These are phyloP conservation scores for Eulemur rubriventer DNA, from an alignment of 2,797 vertebrate species.

Conservation along the genomic window DNA sequence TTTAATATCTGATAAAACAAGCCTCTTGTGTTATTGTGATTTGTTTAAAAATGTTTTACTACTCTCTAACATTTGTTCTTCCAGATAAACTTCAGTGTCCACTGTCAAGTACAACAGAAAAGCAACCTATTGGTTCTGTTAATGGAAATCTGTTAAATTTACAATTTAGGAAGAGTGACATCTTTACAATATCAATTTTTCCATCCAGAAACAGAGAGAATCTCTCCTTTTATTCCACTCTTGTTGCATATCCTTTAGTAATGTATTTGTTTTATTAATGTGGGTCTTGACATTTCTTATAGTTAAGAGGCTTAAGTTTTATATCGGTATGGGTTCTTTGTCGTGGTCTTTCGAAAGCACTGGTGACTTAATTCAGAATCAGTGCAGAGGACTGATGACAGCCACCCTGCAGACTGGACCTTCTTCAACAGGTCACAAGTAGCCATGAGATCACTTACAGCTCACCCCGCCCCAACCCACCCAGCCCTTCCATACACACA, in stretches of 20 bases:
- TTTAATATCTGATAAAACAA: constrained; percentile 25
- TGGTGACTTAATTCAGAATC: not conserved
- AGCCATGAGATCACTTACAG: not conserved
- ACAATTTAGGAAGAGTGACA: not conserved
- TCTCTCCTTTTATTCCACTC: not conserved
- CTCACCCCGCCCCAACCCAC: not conserved
- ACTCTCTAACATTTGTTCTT: not conserved
- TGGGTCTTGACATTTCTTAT: not conserved
- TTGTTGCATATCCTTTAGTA: not conserved
- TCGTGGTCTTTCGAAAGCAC: not conserved
- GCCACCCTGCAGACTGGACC: not conserved
- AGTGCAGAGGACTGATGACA: not conserved
- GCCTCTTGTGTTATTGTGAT: not conserved
- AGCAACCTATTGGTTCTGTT: not conserved
- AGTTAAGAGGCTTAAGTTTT: not conserved
- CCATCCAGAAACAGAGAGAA: constrained; percentile 4
- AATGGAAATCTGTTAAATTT: not conserved
- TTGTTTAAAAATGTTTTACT: not conserved
- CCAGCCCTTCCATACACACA: too few species aligned
- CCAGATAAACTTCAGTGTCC: not conserved
- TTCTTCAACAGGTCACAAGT: not conserved
- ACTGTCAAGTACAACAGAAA: not conserved
- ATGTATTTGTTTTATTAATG: not conserved
- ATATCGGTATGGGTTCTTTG: not conserved
- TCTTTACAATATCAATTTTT: not conserved